phyloP scores from a whole-genome alignment of 2,888 invertebrate species.

The Lithophane ornitopus region DNA sequence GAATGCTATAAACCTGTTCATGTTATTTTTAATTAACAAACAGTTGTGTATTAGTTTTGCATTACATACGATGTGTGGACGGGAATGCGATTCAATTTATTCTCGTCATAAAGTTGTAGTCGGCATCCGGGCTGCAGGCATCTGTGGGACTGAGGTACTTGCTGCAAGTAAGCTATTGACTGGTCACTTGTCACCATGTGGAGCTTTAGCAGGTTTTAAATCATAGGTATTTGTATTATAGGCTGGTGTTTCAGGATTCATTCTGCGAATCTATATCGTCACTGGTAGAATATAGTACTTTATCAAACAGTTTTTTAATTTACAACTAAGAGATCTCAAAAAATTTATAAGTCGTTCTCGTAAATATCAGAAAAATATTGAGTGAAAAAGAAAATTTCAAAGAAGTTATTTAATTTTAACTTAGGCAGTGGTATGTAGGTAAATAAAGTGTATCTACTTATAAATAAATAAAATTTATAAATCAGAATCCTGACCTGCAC shows the following conservation, averaged over 20 bases:
- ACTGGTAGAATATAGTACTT: not conserved
- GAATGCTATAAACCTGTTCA: not conserved
- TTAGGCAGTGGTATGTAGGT: not conserved
- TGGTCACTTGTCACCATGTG: constrained; percentile 20
- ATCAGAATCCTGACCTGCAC: not conserved
- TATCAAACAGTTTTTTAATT: not conserved
- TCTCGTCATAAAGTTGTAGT: constrained; percentile 34
- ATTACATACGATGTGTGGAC: constrained; percentile 8
- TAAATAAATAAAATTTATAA: not conserved
- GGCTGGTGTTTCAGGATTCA: not conserved
- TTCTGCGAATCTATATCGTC: not conserved
- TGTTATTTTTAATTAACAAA: constrained; percentile 14
- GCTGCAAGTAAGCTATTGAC: not conserved
- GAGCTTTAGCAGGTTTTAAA: constrained; percentile 14
- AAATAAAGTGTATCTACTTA: not conserved
- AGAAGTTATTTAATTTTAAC: not conserved
- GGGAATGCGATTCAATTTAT: constrained; percentile 51
- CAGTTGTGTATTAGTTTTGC: constrained; percentile 16
- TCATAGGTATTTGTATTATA: not conserved
- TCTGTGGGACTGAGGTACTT: not conserved
- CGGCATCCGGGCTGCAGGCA: constrained; percentile 30
- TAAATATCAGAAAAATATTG: not conserved
- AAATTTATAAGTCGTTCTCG: no score
- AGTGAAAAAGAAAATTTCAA: not conserved
- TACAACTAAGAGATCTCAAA: not conserved